Conservation (phyloP, 2,797 vertebrate genomes). For the Ibycter americanus region DNA sequence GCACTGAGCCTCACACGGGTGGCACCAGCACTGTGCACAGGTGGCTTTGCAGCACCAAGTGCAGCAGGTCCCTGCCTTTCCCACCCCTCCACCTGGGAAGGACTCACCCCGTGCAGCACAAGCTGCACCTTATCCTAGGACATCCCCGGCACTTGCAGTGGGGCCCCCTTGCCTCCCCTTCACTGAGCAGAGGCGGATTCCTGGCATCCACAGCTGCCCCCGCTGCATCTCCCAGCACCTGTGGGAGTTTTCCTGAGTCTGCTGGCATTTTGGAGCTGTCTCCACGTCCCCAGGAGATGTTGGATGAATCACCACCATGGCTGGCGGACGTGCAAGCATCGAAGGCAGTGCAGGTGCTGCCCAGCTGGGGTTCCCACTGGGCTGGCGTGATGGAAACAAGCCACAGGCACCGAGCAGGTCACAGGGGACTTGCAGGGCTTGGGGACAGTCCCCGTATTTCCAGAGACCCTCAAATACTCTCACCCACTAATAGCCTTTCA, state of each 20-base stretch:
- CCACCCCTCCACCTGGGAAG: background rate
- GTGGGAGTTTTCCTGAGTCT: background rate
- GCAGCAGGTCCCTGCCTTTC: background rate
- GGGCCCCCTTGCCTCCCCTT: background rate
- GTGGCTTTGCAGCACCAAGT: background rate
- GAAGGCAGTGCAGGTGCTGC: background rate
- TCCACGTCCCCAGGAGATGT: fast-evolving
- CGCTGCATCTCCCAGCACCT: background rate
- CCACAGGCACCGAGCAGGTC: background rate
- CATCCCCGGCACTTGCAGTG: fast-evolving
- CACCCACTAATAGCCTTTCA: background rate
- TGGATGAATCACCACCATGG: background rate
- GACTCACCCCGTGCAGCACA: fast-evolving
- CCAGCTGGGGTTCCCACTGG: background rate
- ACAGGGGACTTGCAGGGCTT: background rate
- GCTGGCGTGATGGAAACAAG: background rate
- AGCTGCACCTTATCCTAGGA: background rate
- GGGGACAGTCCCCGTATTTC: background rate
- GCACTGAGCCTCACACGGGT: background rate
- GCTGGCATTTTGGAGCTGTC: background rate
- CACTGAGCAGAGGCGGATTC: background rate
- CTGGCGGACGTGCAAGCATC: fast-evolving
- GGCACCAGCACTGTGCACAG: background rate
- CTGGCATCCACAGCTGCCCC: background rate
- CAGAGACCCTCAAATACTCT: background rate